These are phyloP conservation scores for Hypotaenidia philippensis DNA, from an alignment of 2,797 vertebrate genomes.

Conservation along the genomic window DNA sequence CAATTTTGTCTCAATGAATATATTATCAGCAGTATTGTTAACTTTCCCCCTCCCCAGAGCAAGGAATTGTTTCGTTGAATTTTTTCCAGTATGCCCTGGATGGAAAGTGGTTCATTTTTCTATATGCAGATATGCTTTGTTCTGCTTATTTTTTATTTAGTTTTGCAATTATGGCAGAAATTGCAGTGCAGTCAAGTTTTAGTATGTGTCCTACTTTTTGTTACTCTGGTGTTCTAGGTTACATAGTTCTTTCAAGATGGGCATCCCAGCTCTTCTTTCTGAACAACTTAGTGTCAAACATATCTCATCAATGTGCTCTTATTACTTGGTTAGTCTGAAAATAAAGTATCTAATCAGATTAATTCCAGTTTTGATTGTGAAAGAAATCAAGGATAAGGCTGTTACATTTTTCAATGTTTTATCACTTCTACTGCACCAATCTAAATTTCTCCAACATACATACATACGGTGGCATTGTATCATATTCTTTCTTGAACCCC, in stretches of 20 bases:
- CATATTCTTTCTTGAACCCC: neutral
- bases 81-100: neutral
- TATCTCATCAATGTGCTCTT: neutral
- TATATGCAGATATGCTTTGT: neutral
- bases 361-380: neutral
- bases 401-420: neutral
- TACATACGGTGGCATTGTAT: neutral
- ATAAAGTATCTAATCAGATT: neutral
- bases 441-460: neutral
- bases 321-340: neutral
- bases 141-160: neutral
- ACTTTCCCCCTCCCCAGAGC: neutral
- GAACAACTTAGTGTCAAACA: neutral
- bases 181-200: neutral
- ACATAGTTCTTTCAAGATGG: neutral
- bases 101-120: neutral
- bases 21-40: constrained; percentile 37
- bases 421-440: neutral
- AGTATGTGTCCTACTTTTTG: neutral
- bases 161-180: neutral
- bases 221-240: neutral
- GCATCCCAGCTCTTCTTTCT: neutral
- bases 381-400: neutral
- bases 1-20: constrained; percentile 50
- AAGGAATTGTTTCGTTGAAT: neutral